A percentile compares a stretch with the other conserved stretches of the same genome.
Conservation (phyloP, 2,113 vertebrate genomes). For the Eolophus roseicapilla region DNA sequence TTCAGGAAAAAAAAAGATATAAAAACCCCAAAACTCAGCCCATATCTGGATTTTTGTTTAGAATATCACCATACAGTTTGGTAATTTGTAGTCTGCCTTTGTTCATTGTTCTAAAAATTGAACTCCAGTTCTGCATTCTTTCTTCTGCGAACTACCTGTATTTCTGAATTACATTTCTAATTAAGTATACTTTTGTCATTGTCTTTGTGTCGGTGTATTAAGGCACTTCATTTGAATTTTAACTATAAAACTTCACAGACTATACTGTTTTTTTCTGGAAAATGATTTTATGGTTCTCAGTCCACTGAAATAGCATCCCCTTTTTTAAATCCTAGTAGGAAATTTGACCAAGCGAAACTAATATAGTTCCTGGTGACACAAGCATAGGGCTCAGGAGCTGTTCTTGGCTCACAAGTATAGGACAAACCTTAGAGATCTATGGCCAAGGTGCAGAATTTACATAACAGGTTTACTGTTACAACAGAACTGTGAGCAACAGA, state of each 20-base stretch:
- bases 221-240: neutral
- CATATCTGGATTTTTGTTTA: neutral
- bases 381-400: neutral
- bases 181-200: neutral
- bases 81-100: neutral
- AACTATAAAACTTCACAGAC: neutral
- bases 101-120: neutral
- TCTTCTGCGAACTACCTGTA: neutral
- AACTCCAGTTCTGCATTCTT: neutral
- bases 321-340: neutral
- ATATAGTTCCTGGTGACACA: neutral
- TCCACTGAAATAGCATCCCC: neutral
- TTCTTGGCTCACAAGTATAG: neutral
- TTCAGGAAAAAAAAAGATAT: neutral
- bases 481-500: neutral
- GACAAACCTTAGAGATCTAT: neutral
- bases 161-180: neutral
- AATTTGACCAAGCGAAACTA: constrained; percentile 9
- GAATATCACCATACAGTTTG: neutral
- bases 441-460: neutral
- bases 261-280: constrained; percentile 10
- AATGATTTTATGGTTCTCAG: neutral
- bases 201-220: neutral
- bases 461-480: neutral
- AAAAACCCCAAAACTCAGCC: neutral